Evolutionary conservation across 2,113 vertebrate genomes (phyloP).

Genomic region (Laticauda colubrina): DNA sequence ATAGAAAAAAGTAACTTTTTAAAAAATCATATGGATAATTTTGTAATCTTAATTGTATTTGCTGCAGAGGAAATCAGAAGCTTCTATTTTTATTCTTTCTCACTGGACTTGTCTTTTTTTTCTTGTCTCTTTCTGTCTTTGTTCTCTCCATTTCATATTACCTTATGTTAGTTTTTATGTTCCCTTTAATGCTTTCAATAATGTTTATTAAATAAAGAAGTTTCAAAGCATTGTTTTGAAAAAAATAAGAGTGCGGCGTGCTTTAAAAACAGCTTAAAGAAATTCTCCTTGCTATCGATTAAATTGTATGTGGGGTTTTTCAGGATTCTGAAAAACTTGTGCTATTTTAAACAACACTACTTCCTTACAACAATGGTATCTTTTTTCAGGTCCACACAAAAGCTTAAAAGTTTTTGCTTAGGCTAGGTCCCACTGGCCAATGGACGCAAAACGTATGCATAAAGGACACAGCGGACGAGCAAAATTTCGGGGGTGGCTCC

Average conservation of each 20-base stretch:
- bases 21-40: not conserved
- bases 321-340: not conserved
- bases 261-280: not conserved
- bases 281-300: not conserved
- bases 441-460: no score
- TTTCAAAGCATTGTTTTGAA: not conserved
- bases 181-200: not conserved
- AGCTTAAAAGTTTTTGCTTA: not conserved
- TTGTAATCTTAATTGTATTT: not conserved
- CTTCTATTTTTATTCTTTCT: not conserved
- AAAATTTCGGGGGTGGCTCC: no score
- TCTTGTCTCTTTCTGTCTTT: not conserved
- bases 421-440: no score
- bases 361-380: not conserved
- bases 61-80: not conserved
- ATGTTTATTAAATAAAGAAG: not conserved
- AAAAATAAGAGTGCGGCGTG: not conserved
- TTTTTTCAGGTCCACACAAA: not conserved
- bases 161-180: not conserved
- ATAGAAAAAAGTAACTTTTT: not conserved
- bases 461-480: no score
- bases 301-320: not conserved
- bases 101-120: not conserved
- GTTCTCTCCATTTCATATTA: not conserved
- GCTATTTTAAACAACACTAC: not conserved